Evolutionary conservation across 2,113 vertebrate species (phyloP), one percentile per base, ranked within the genome.

Genomic region (Anseranas semipalmata): DNA sequence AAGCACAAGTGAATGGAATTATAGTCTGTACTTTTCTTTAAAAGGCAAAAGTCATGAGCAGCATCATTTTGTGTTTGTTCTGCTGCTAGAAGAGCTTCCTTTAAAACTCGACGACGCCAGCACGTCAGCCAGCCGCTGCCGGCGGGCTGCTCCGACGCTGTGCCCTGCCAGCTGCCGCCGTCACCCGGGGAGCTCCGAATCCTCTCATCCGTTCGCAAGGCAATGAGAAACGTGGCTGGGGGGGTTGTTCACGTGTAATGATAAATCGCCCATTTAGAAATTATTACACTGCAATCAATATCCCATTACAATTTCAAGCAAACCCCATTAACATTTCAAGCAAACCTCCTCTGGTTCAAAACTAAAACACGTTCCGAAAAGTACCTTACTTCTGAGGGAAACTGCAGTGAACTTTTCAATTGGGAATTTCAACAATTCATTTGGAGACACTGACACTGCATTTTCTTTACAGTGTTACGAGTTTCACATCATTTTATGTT

Each of bases 401-500:
- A 8, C 0, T 3, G 18, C 3, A 3, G 28, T 5, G 18, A 93
- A 58, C 13, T 12, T 56, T 74, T 52, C 7, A 4, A 35, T 30
- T 3, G 3, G 33, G 25, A 85, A 85, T 41, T 65, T 12, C 41
- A 28, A 12, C 14, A 60, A 74, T 62, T 74, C 1, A 32, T 62
- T 82, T 74, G 45, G n/a, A 87, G 41, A 56, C 77, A 65, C 7
- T 14, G 4, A 65, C 80, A 87, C 10, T 14, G n/a, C 77, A 41
- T 33, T 62, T 85, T 92, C 16, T 53, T 71, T 74, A 33, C 56
- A 78, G 35, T 7, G 24, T 22, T 62, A 2, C 8, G 48, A 85
- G 16, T n/a, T 85, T 58, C 50, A 53, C 2, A 3, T 58, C 83
- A 52, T 32, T 82, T 66, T 4, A 1, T 22, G 45, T 41, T 73